Evolutionary conservation across 2,888 invertebrate species (phyloP), one percentile per base, ranked within the genome.

Genomic region (Abscondita cerata): DNA sequence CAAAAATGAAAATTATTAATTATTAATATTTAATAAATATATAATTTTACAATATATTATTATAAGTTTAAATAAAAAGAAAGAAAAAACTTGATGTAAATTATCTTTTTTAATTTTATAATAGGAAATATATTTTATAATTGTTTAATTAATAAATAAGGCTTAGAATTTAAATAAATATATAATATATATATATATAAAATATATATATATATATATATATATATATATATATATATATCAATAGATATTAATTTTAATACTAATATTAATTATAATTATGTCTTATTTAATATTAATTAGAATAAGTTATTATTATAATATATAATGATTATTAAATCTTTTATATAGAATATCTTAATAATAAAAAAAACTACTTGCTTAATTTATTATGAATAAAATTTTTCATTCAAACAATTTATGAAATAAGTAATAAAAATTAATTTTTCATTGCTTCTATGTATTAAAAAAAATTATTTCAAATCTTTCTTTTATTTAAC

Each of bases 221-320:
- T n/a, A n/a, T n/a, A n/a, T n/a, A n/a, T n/a, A n/a, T n/a, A n/a
- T n/a, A n/a, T n/a, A n/a, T n/a, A n/a, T n/a, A n/a, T n/a, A n/a
- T n/a, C n/a, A n/a, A n/a, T n/a, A n/a, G 52, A 61, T 62, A 40
- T 52, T 54, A 53, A 31, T 54, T 40, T 61, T 25, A 55, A 50
- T 44, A 51, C 52, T 52, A 57, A 31, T 55, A 41, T 41, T 38
- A 15, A 46, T 16, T 19, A 36, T 47, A 36, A 33, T n/a, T n/a
- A n/a, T n/a, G n/a, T n/a, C n/a, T n/a, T n/a, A n/a, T n/a, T n/a
- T n/a, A n/a, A n/a, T n/a, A n/a, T n/a, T n/a, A n/a, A n/a, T n/a
- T n/a, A n/a, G n/a, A n/a, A n/a, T n/a, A n/a, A n/a, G n/a, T n/a
- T 15, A 41, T 65, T 41, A 40, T 51, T 54, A 55, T 59, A 47